A percentile compares a stretch with the other conserved stretches of the same genome.
Conservation (phyloP, 1,140 invertebrate genomes). For the Ips typographus region DNA sequence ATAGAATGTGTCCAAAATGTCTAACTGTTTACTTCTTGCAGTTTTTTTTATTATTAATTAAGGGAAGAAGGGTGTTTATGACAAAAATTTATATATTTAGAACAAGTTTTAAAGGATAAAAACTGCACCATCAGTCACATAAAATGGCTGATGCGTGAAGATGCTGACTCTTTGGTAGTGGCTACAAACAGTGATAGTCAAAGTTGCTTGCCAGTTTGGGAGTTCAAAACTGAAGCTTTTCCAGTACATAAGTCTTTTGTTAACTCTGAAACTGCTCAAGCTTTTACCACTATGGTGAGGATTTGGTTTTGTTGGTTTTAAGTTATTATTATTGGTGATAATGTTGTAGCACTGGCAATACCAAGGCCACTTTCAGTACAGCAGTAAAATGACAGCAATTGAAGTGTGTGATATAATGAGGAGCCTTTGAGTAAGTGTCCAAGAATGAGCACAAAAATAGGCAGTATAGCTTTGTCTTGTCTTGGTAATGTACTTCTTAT, state of each 20-base stretch:
- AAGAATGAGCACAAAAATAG: constrained; percentile 54
- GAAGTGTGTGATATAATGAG: constrained; percentile 61
- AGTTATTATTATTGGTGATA: background rate
- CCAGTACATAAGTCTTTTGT: constrained; percentile 74
- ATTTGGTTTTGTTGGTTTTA: background rate
- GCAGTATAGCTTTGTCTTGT: constrained; percentile 73
- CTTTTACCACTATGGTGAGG: constrained; percentile 71
- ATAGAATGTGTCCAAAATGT: too few relatives aligned
- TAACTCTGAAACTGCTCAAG: constrained; percentile 55
- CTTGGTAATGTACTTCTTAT: constrained; percentile 74
- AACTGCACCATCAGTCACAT: constrained; percentile 64
- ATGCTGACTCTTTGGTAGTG: constrained; percentile 78
- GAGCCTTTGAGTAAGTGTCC: constrained; percentile 56
- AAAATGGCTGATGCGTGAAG: constrained; percentile 79
- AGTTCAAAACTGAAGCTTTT: constrained; percentile 75
- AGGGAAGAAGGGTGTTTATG: too few relatives aligned
- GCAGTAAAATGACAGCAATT: constrained; percentile 55
- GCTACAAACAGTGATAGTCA: constrained; percentile 63
- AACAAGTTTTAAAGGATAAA: constrained; percentile 46
- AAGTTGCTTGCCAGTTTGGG: constrained; percentile 83
- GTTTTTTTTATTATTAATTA: too few relatives aligned
- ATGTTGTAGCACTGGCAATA: constrained; percentile 65
- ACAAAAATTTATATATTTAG: constrained; percentile 32
- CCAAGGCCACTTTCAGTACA: constrained; percentile 62
- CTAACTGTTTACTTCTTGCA: too few relatives aligned